phyloP scores from a whole-genome alignment of 2,888 invertebrate genomes.

The Conchocele bisecta region DNA sequence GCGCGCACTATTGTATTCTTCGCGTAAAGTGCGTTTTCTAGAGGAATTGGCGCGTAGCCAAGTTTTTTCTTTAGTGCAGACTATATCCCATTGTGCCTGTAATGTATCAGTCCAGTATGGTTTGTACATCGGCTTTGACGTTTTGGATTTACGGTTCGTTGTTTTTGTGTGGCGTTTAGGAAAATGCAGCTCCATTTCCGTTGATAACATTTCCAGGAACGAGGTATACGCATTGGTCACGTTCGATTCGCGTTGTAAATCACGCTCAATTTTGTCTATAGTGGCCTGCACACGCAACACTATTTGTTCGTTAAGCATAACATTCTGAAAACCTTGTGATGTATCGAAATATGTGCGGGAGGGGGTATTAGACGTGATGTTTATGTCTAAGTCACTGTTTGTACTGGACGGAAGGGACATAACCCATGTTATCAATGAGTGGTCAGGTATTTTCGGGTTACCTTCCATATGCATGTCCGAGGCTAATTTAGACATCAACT shows the following conservation, averaged over 20 bases:
- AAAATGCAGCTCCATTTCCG: not conserved
- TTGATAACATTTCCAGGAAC: not conserved
- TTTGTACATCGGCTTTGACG: not conserved
- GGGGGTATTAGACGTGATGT: too few species aligned
- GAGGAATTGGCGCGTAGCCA: not conserved
- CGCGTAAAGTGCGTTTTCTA: not conserved
- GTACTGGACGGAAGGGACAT: not conserved
- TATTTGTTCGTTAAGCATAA: too few species aligned
- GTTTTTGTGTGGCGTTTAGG: not conserved
- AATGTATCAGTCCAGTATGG: constrained; percentile 3
- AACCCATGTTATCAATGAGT: constrained; percentile 5
- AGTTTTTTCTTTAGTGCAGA: constrained; percentile 3
- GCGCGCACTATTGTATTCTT: not conserved
- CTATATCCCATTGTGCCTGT: constrained; percentile 6
- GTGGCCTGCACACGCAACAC: not conserved
- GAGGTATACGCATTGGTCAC: not conserved
- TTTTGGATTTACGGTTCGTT: too few species aligned
- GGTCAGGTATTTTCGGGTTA: not conserved
- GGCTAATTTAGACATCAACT: not conserved
- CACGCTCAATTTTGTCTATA: not conserved
- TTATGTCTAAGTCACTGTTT: too few species aligned
- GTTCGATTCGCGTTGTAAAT: not conserved
- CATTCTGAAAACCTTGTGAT: too few species aligned
- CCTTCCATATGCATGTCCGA: not conserved
- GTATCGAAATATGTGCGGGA: too few species aligned